Conservation (phyloP, 2,797 vertebrate genomes). For the Oryzias dopingdopingensis region DNA sequence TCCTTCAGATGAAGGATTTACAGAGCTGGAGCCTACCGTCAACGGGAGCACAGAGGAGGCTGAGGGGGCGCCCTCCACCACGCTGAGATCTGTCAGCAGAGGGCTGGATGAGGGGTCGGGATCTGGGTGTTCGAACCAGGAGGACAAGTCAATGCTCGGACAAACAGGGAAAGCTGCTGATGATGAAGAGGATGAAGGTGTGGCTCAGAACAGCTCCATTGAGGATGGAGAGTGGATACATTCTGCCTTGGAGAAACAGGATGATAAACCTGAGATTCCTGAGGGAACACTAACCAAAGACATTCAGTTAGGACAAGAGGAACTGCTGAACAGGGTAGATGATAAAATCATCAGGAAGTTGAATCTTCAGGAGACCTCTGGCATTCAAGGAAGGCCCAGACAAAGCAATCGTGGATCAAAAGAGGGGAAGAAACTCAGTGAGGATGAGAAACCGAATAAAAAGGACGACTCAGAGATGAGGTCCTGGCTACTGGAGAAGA, state of each 20-base stretch:
- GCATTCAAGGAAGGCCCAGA: constrained; percentile 53
- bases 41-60: constrained; percentile 55
- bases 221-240: constrained; percentile 58
- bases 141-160: constrained; percentile 11
- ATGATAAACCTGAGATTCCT: constrained; percentile 16
- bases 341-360: constrained; percentile 19
- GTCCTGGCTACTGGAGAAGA: constrained; percentile 91
- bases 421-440: constrained; percentile 38
- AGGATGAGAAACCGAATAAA: constrained; percentile 72
- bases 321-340: constrained; percentile 29
- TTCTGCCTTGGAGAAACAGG: constrained; percentile 42
- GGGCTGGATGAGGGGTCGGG: constrained; percentile 33
- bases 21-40: constrained; percentile 82
- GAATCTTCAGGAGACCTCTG: constrained; percentile 55
- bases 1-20: constrained; percentile 84
- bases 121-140: constrained; percentile 7
- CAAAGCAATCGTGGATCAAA: constrained; percentile 55
- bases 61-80: constrained; percentile 51
- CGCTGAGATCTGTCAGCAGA: constrained; percentile 3
- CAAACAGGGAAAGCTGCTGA: constrained; percentile 36
- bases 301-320: constrained; percentile 27
- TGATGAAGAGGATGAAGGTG: constrained; percentile 67
- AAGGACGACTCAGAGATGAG: constrained; percentile 89
- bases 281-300: constrained; percentile 49
- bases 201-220: constrained; percentile 61